These are phyloP conservation scores for Corythoichthys intestinalis DNA, from an alignment of 2,113 vertebrate genomes.

Conservation along the genomic window DNA sequence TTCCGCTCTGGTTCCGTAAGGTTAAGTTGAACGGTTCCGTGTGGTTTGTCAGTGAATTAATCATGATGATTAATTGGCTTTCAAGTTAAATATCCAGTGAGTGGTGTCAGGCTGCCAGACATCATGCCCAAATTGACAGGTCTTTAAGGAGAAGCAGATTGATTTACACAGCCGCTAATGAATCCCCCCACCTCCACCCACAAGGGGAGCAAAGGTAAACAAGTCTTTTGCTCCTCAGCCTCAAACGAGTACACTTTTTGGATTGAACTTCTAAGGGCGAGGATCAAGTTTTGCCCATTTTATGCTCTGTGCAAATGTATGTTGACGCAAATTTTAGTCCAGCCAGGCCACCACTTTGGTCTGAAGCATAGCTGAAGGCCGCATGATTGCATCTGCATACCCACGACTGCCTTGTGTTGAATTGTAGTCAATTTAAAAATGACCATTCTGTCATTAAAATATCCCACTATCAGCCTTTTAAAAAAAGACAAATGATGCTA, in stretches of 20 bases:
- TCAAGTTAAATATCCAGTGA: conserved; percentile 77
- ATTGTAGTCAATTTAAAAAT: background rate
- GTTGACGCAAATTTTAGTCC: background rate
- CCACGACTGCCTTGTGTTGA: background rate
- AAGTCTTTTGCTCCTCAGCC: conserved; percentile 54
- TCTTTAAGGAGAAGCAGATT: conserved; percentile 78
- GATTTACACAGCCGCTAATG: conserved; percentile 77
- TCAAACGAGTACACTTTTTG: conserved; percentile 21
- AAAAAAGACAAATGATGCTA: background rate
- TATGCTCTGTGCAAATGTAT: background rate
- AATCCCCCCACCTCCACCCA: conserved; percentile 63
- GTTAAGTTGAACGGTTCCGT: conserved; percentile 71
- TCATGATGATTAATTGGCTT: conserved; percentile 80
- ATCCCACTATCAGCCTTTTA: background rate
- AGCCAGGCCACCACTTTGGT: background rate
- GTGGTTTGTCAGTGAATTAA: conserved; percentile 77
- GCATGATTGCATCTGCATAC: background rate
- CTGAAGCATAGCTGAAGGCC: background rate
- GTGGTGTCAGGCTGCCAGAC: conserved; percentile 74
- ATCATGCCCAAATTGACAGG: conserved; percentile 74
- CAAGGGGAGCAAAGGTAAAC: conserved; percentile 72
- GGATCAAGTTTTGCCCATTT: conserved; percentile 18
- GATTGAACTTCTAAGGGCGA: conserved; percentile 35
- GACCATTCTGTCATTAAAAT: background rate
- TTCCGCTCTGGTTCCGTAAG: conserved; percentile 45